Evolutionary conservation across 2,888 invertebrate genomes (phyloP), one percentile per base, ranked within the genome.

Genomic region (Aquatica leii): DNA sequence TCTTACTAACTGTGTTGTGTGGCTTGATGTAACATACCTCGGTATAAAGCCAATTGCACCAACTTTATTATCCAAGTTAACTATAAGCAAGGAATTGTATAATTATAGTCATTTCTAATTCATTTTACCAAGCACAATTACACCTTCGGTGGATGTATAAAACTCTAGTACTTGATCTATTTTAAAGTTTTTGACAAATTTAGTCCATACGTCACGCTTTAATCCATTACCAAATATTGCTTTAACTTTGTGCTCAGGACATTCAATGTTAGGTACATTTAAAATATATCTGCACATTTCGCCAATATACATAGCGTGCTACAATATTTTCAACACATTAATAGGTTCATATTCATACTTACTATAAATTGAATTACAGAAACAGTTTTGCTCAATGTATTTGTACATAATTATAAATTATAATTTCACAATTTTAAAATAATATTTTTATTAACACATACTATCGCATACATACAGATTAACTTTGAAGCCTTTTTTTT

Each of bases 131-230:
- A 1, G 96, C 93, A 82, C 97, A 98, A 24, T 24, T 24, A 24
- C 6, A 76, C 98, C 97, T 83, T 98, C 98, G 0, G 98, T 98
- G 1, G 97, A 93, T 12, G 97, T 98, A 80, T 98, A 98, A 74
- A 98, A 89, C 82, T 98, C 98, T 58, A 91, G 93, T 72, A 98
- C 91, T 73, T 78, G 68, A 46, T 74, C 67, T 17, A 85, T 77
- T 1, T 76, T 71, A 65, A 92, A 92, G 54, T 90, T 87, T 20
- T 37, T n/a, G 11, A 41, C 24, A 41, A 41, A 41, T 9, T 34
- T 8, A 11, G 14, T 41, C 53, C 53, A 54, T 41, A 54, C 20
- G n/a, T 54, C 40, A 1, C 40, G 53, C 12, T 24, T 40, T 21
- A 54, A 40, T 18, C 53, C 53, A 15, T 40, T 54, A 1, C 53